Conservation (phyloP, 2,113 vertebrate genomes). For the Phoenicopterus ruber region DNA sequence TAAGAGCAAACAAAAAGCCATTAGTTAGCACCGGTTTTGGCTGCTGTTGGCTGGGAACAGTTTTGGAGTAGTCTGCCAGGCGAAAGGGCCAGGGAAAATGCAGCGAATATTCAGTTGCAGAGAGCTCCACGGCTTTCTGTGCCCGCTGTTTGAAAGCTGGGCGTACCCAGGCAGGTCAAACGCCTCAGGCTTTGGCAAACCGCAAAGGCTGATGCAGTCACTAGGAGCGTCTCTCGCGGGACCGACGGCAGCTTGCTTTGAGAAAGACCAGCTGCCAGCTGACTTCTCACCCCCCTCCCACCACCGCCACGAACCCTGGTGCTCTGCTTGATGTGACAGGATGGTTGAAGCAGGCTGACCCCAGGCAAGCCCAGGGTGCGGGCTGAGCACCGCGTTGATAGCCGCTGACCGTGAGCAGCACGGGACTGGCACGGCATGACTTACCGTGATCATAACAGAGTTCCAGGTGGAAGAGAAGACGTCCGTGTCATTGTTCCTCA, state of each 20-base stretch:
- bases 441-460: constrained; percentile 92
- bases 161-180: not conserved
- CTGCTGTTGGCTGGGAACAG: not conserved
- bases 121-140: not conserved
- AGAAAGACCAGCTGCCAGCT: not conserved
- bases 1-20: not conserved
- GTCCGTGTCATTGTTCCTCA: constrained; percentile 82
- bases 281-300: not conserved
- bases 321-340: accelerated
- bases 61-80: not conserved
- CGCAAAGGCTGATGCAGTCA: not conserved
- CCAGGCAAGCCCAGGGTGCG: not conserved
- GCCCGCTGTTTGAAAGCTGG: not conserved
- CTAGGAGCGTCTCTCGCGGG: not conserved
- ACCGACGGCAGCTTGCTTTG: not conserved
- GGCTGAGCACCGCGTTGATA: not conserved
- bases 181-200: not conserved
- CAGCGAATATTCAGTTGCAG: not conserved
- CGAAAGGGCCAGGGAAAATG: not conserved
- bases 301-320: accelerated
- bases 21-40: not conserved
- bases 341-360: not conserved
- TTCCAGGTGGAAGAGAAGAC: constrained; percentile 91
- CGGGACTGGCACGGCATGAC: not conserved
- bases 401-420: accelerated